phyloP scores from a whole-genome alignment of 1,140 invertebrate genomes.

The Piezodorus guildinii region DNA sequence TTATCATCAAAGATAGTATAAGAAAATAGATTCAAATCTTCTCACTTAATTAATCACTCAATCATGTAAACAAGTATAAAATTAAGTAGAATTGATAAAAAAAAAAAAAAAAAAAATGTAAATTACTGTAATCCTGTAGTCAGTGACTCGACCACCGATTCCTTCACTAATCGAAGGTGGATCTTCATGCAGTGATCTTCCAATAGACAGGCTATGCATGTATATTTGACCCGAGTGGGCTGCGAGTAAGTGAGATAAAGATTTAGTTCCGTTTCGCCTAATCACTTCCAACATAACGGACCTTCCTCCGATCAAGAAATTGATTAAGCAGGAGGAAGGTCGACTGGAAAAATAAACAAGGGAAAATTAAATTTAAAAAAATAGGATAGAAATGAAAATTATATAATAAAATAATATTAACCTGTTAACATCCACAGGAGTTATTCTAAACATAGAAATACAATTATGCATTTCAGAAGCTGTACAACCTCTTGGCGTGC shows the following conservation, averaged over 20 bases:
- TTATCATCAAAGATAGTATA: no score
- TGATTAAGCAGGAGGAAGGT: slow-evolving; percentile 90
- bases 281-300: slow-evolving; percentile 93
- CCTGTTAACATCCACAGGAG: slow-evolving; percentile 89
- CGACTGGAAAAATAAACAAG: slow-evolving; percentile 38
- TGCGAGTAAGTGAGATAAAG: slow-evolving; percentile 84
- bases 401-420: slow-evolving; percentile 7
- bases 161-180: slow-evolving; percentile 91
- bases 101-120: not conserved
- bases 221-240: slow-evolving; percentile 93
- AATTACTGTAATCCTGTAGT: slow-evolving; percentile 62
- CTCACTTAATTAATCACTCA: no score
- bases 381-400: slow-evolving; percentile 11
- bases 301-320: slow-evolving; percentile 85
- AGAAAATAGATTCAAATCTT: no score
- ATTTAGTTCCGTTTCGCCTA: slow-evolving; percentile 57
- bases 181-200: slow-evolving; percentile 82
- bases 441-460: slow-evolving; percentile 75
- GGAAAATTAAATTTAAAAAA: not conserved
- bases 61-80: no score
- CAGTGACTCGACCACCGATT: slow-evolving; percentile 80
- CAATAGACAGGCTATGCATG: slow-evolving; percentile 79
- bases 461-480: slow-evolving; percentile 67
- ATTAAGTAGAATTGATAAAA: no score
- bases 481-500: slow-evolving; percentile 76